A percentile compares a stretch with the other conserved stretches of the same genome.
Evolutionary conservation across 2,888 invertebrate species (phyloP).

Genomic region (Atethmia centrago): DNA sequence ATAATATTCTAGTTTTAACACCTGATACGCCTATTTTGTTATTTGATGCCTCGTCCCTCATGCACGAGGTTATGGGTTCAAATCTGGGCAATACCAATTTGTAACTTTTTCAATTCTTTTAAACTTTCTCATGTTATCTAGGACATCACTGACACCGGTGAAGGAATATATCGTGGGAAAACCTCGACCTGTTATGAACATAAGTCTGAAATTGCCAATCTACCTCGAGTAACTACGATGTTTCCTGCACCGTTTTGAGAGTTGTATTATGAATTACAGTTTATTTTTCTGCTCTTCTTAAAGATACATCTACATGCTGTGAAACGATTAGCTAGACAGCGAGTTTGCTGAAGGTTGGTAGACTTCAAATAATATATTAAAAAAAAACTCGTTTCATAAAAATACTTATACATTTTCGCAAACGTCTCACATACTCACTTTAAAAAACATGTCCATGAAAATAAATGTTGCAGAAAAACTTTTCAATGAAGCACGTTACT

Average conservation of each 20-base stretch:
- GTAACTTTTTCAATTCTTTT: too few species aligned
- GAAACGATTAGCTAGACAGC: not conserved
- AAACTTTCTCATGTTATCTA: too few species aligned
- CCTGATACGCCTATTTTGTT: too few species aligned
- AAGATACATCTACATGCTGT: not conserved
- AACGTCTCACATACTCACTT: not conserved
- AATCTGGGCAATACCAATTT: too few species aligned
- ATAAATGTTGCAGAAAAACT: conserved; percentile 6
- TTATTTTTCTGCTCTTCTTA: not conserved
- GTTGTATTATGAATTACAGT: not conserved
- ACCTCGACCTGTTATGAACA: too few species aligned
- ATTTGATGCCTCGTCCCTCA: too few species aligned
- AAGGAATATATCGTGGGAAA: too few species aligned
- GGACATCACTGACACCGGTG: too few species aligned
- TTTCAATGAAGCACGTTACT: conserved; percentile 10
- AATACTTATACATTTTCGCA: not conserved
- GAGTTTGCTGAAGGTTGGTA: not conserved
- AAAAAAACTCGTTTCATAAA: not conserved
- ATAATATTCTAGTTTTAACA: too few species aligned
- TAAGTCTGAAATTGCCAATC: too few species aligned
- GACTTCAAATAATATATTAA: not conserved
- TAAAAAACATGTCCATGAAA: not conserved
- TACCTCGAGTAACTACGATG: too few species aligned
- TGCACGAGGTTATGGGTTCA: too few species aligned
- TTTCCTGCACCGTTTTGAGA: not conserved